Evolutionary conservation across 2,113 vertebrate species (phyloP).

Genomic region (Thamnaconus septentrionalis): DNA sequence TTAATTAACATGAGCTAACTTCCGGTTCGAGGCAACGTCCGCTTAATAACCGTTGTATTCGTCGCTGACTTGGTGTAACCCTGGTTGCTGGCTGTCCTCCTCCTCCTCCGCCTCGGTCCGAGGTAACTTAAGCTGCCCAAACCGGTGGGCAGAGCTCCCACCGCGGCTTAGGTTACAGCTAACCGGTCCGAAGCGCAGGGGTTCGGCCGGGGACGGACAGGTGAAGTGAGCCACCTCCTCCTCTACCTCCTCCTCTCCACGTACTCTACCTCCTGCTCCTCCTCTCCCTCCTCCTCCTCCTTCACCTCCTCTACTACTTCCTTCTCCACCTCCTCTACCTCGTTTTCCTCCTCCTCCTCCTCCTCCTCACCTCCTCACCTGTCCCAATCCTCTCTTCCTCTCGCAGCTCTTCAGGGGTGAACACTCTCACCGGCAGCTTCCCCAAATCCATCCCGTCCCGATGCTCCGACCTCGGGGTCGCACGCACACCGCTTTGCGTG

Average conservation of each 20-base stretch:
- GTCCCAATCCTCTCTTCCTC: not conserved
- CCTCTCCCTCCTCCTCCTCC: too few species aligned
- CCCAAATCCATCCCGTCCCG: conserved; percentile 73
- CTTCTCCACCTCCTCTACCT: too few species aligned
- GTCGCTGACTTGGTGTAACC: not conserved
- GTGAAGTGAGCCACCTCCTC: too few species aligned
- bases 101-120: conserved; percentile 44
- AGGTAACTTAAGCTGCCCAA: conserved; percentile 69
- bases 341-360: too few species aligned
- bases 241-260: too few species aligned
- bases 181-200: not conserved
- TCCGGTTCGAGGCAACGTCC: too few species aligned
- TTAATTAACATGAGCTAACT: too few species aligned
- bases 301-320: too few species aligned
- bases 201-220: not conserved
- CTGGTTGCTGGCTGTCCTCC: not conserved
- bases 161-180: conserved; percentile 59
- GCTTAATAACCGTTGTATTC: too few species aligned
- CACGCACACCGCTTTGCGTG: conserved; percentile 61
- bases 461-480: conserved; percentile 67
- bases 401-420: conserved; percentile 85
- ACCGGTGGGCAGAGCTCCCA: conserved; percentile 60
- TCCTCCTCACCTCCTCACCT: too few species aligned
- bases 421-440: conserved; percentile 74
- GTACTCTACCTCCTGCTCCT: too few species aligned